Conservation (phyloP, 2,888 invertebrate species). For the Lasioglossum figueresi region DNA sequence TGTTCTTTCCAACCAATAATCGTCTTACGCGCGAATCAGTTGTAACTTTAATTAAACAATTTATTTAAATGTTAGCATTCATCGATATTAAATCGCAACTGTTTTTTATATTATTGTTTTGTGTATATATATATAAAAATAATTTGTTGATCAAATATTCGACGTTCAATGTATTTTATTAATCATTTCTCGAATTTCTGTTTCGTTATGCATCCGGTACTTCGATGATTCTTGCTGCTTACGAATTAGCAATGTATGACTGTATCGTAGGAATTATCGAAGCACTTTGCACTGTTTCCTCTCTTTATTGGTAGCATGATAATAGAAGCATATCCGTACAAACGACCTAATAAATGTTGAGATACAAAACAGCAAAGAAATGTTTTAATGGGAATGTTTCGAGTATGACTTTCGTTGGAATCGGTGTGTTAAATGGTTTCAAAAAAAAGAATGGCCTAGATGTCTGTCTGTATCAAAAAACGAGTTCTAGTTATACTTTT, state of each 20-base stretch:
- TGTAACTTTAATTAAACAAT: slow-evolving; percentile 40
- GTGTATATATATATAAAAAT: slow-evolving; percentile 36
- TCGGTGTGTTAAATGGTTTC: slow-evolving; percentile 40
- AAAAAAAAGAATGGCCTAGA: slow-evolving; percentile 67
- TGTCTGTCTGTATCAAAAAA: slow-evolving; percentile 54
- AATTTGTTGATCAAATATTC: slow-evolving; percentile 46
- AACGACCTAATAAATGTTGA: slow-evolving; percentile 67
- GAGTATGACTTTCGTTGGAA: slow-evolving; percentile 28
- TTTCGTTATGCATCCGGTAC: slow-evolving; percentile 16
- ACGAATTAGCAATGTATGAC: slow-evolving; percentile 1
- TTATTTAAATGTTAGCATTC: slow-evolving; percentile 45
- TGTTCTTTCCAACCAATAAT: slow-evolving; percentile 12
- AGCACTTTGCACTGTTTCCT: slow-evolving; percentile 12
- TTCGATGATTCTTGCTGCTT: slow-evolving; percentile 10
- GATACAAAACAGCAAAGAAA: slow-evolving; percentile 11
- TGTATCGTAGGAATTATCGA: slow-evolving; percentile 13
- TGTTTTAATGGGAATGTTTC: slow-evolving; percentile 48
- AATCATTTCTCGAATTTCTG: slow-evolving; percentile 19
- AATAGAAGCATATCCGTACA: slow-evolving; percentile 67
- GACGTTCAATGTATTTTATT: slow-evolving; percentile 4
- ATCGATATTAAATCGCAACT: slow-evolving; percentile 32
- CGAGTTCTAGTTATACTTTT: slow-evolving; percentile 67
- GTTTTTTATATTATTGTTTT: slow-evolving; percentile 23
- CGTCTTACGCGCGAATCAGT: background rate
- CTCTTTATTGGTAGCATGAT: slow-evolving; percentile 53